These are phyloP conservation scores for Zhuqinia jingwanae DNA, from an alignment of 2,888 invertebrate species.

Conservation along the genomic window DNA sequence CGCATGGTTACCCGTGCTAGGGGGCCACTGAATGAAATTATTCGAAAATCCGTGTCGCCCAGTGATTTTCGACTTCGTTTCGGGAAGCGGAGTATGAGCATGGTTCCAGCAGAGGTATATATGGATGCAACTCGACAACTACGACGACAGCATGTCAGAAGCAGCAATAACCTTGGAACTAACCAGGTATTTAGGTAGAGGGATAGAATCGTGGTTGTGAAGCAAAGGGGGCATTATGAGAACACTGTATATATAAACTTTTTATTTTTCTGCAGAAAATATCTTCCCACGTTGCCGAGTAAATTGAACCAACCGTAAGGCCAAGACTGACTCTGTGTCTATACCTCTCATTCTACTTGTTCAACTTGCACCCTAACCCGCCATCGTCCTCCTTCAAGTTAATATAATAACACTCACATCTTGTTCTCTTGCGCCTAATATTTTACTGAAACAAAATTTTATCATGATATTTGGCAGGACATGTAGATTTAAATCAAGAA, in stretches of 20 bases:
- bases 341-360: not conserved
- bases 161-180: not conserved
- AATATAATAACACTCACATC: too few species aligned
- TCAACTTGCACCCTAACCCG: not conserved
- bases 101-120: not conserved
- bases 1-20: not conserved
- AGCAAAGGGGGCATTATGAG: not conserved
- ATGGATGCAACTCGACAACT: not conserved
- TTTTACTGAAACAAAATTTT: too few species aligned
- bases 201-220: not conserved
- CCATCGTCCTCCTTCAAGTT: too few species aligned
- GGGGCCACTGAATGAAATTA: not conserved
- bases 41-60: not conserved
- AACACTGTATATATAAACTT: not conserved
- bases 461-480: too few species aligned
- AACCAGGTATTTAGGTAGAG: not conserved
- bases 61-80: conserved; percentile 22
- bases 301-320: not conserved
- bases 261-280: not conserved
- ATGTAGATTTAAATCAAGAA: too few species aligned
- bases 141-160: not conserved
- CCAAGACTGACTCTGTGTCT: not conserved
- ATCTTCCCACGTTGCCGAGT: not conserved
- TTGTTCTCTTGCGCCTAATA: too few species aligned
- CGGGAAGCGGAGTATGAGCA: conserved; percentile 18